Evolutionary conservation across 2,888 invertebrate genomes (phyloP).

Genomic region (Drosophila hamatofila): DNA sequence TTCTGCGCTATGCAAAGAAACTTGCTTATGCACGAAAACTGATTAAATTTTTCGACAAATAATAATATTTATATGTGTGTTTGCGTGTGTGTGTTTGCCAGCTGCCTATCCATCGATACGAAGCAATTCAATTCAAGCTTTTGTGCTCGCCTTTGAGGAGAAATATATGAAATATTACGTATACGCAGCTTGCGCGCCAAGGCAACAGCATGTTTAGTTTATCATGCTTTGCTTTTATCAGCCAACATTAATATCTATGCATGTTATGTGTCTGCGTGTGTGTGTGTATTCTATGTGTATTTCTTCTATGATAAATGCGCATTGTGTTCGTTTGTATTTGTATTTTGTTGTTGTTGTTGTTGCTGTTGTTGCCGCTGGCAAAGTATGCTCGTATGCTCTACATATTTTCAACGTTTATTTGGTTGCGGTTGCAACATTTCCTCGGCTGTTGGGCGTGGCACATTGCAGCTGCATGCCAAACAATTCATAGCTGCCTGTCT

Average conservation of each 20-base stretch:
- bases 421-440: conserved; percentile 31
- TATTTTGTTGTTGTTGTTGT: neutral
- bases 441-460: conserved; percentile 20
- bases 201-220: conserved; percentile 39
- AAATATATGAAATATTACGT: conserved; percentile 44
- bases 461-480: conserved; percentile 26
- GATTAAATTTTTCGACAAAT: conserved; percentile 61
- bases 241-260: conserved; percentile 43
- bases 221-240: conserved; percentile 49
- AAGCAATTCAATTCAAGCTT: conserved; percentile 43
- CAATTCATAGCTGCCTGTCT: conserved; percentile 30
- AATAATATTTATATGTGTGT: conserved; percentile 1
- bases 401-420: conserved; percentile 37
- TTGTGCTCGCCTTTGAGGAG: conserved; percentile 4
- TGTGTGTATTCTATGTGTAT: conserved; percentile 13
- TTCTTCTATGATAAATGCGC: conserved; percentile 48
- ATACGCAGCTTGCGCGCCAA: conserved; percentile 42
- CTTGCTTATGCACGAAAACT: conserved; percentile 55
- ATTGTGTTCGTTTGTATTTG: conserved; percentile 32
- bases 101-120: conserved; percentile 50
- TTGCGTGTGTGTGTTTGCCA: neutral
- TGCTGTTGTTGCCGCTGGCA: conserved; percentile 12
- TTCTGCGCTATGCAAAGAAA: conserved; percentile 18
- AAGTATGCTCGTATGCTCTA: conserved; percentile 33
- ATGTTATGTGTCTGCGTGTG: conserved; percentile 8